Evolutionary conservation across 2,113 vertebrate species (phyloP), one percentile per base, ranked within the genome.

Genomic region (Alces alces): DNA sequence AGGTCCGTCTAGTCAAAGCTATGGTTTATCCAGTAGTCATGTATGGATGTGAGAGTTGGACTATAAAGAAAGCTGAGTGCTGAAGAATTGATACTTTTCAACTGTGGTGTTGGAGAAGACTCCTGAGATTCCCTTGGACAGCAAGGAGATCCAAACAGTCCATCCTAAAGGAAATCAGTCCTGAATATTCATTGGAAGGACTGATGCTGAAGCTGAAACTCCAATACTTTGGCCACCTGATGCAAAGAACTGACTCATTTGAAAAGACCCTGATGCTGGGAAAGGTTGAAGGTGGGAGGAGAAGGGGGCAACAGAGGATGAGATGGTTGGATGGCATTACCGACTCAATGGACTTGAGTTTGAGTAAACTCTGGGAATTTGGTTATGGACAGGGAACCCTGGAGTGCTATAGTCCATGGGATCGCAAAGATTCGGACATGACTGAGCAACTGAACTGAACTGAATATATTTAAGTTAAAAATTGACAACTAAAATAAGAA

Each of bases 401-500:
- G 19, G 9, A 70, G 19, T 36, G 10, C 66, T 36, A 9, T 2
- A 36, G 66, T 36, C 66, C 17, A 70, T 70, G 66, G 10, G 4
- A 4, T 70, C 4, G 36, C 66, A 70, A 70, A 36, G 66, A 70
- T 70, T 70, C 11, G 19, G 66, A 70, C n/a, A 70, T 70, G n/a
- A 70, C n/a, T 39, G 19, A 12, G 19, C 9, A 9, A 70, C n/a
- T 70, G n/a, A 70, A 70, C n/a, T 39, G 66, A 36, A 36, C 19
- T 70, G 19, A 70, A 39, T 36, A 23, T 58, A 60, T 43, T 92
- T 89, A 88, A 91, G 91, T 80, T 30, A 52, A 95, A 80, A 83
- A 27, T 36, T 80, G n/a, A 89, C 50, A 89, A 47, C 52, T 85
- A 84, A 43, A 94, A 85, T 58, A 39, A 87, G 36, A 87, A 87